Base-by-base conservation (phyloP, 2,797 vertebrate species). In the Harpagifer antarcticus region DNA sequence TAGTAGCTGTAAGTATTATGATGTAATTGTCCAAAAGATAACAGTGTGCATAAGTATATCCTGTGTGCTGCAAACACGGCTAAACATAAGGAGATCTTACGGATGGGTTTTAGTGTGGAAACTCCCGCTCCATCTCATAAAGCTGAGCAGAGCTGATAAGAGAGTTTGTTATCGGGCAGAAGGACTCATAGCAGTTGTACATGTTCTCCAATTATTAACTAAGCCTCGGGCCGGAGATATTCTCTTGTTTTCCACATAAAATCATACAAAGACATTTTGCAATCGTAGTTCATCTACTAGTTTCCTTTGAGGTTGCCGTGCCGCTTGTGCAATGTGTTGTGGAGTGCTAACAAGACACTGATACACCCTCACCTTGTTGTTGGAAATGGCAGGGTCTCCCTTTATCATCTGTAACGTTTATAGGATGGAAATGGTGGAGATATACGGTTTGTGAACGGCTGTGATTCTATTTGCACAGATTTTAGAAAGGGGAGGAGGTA, bases 171-270 rank as follows among this genome's bases (percentile, higher is more conserved):
- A 92, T 93, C 91, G 58, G 80, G 37, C 68, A 58, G 73, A 76
- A 82, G 78, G 79, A 87, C 89, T 89, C 89, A 85, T 83, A 87
- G 69, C 70, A 56, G 89, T 88, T 86, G 82, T 93, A 87, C 93
- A 87, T 83, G 79, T 89, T 84, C 82, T 93, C 70, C 84, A 94
- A 94, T 95, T 87, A 95, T 95, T 95, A 94, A 94, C 94, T 40
- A 19, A n/a, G 83, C 86, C 79, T 87, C 78, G 67, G 77, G 60
- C 78, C 19, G 79, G 68, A 88, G 82, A 79, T 53, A n/a, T 85
- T 84, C 37, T 60, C 13, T 56, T 16, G 9, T 69, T 64, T 19
- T 59, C 31, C 43, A 4, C 61, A 47, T 58, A 23, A 75, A 80
- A 54, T 23, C 3, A 61, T 9, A 43, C 45, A n/a, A 44, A 74